Base-by-base conservation (phyloP, 2,888 invertebrate species). In the Callyntrura sp. region DNA sequence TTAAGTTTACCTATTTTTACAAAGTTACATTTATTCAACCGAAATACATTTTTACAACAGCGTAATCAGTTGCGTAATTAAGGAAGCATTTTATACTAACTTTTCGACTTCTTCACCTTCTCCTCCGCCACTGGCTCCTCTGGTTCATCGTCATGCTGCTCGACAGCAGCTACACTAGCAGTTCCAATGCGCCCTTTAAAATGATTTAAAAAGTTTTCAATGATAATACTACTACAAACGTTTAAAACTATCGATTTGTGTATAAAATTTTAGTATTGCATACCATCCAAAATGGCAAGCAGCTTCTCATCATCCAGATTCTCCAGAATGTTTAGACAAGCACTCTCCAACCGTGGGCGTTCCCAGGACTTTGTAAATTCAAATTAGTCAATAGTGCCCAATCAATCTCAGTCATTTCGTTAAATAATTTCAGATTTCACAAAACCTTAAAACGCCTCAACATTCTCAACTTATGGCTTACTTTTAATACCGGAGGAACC, bases 401-500 rank as follows among this genome's bases (percentile, higher is more conserved):
- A n/a, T n/a, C n/a, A n/a, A n/a, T n/a, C n/a, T n/a, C n/a, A n/a
- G n/a, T n/a, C n/a, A n/a, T n/a, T n/a, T n/a, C n/a, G n/a, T n/a
- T n/a, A n/a, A n/a, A n/a, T n/a, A n/a, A n/a, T n/a, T n/a, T n/a
- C n/a, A n/a, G n/a, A n/a, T n/a, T n/a, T n/a, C n/a, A n/a, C n/a
- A n/a, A n/a, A n/a, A n/a, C n/a, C n/a, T n/a, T n/a, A n/a, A n/a
- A n/a, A n/a, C n/a, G n/a, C n/a, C n/a, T n/a, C n/a, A n/a, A n/a
- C n/a, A n/a, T n/a, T n/a, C n/a, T n/a, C n/a, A n/a, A n/a, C n/a
- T n/a, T n/a, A n/a, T n/a, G n/a, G n/a, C n/a, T n/a, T n/a, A 95
- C 95, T 94, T 94, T 94, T 4, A 95, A 93, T 23, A 94, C 93
- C 35, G 95, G 95, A 5, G 95, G 95, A 73, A 95, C 93, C 93